Base-by-base conservation (phyloP, 1,140 invertebrate species). In the Bradysia coprophila region DNA sequence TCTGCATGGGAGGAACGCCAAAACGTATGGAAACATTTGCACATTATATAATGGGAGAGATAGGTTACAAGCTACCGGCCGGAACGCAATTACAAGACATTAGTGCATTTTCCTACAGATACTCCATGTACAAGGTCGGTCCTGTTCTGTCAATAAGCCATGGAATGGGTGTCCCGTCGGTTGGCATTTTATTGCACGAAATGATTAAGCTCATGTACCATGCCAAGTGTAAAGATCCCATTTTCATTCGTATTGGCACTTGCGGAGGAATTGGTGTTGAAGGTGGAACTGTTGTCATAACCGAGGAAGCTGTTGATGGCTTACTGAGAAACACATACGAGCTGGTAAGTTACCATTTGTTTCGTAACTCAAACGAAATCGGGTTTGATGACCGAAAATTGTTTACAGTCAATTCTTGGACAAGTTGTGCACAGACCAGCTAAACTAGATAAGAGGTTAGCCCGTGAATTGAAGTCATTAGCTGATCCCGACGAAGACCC, bases 1-100 rank as follows among this genome's bases (percentile, higher is more conserved):
- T 97, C 9, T 97, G 92, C 63, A 92, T 96, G 81, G 93, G 94
- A 38, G 95, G 94, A 9, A 95, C 91, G 13, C 85, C 89, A 4
- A 89, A 85, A 54, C 72, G 94, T 22, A 92, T 97, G 87, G 78
- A 91, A 60, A 73, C 81, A 50, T 97, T 96, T 61, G 91, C 92
- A 20, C 71, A 87, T 56, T 84, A 75, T 53, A 89, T 96, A 46
- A 84, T 91, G 81, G 69, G 82, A 47, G 82, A 93, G 67, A 82
- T 93, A 46, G 83, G 82, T 3, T 80, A 90, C 59, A 85, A 87
- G 60, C 64, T 93, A 47, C 88, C 88, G 1, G 78, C 84, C 33
- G 89, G 89, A 31, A 86, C 85, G 3, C 79, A 77, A 37, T 65
- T 93, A 20, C 71, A 78, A 47, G 90, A 97, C 60, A 90, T 97